Base-by-base conservation (phyloP, 2,113 vertebrate genomes). In the Rhabdornis inornatus region DNA sequence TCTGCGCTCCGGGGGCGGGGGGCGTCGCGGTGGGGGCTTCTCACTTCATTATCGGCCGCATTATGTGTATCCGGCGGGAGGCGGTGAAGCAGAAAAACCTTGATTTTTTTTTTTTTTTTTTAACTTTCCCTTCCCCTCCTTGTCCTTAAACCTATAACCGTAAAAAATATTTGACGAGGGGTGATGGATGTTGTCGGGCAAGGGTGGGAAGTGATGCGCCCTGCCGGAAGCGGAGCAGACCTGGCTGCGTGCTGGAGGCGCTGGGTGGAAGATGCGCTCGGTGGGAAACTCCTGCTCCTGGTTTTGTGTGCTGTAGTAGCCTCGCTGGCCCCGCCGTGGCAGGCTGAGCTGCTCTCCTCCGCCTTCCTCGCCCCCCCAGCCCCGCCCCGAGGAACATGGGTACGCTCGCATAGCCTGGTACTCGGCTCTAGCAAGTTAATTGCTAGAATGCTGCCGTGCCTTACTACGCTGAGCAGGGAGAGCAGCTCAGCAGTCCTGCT, bases 291-390 rank as follows among this genome's bases (percentile, higher is more conserved):
- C 81, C 87, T 94, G 91, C 55, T 69, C 72, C 87, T 30, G 80
- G 74, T 87, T 95, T 89, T 95, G 93, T 80, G 50, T 83, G 95
- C 89, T 39, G 89, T 85, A 70, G 93, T 89, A 76, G 95, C 87
- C 79, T 65, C 22, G 83, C 78, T 91, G 42, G 60, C 83, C 85
- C 92, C 55, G 52, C 88, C 72, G 74, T 39, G 87, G 95, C 96
- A 33, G 90, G 53, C 87, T 83, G 83, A 57, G 80, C 87, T 20
- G 78, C 90, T 71, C 63, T 61, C 92, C 56, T 76, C 64, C 77
- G 70, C 94, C 77, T 35, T 80, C 74, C 71, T 82, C 87, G 28
- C 49, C 57, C 75, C 42, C 45, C 35, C 83, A 59, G 57, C 95
- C 90, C 83, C 80, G 72, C 85, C 94, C 92, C 87, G 76, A 61